Conservation (phyloP, 1,140 invertebrate species). For the Tetragnatha versicolor region DNA sequence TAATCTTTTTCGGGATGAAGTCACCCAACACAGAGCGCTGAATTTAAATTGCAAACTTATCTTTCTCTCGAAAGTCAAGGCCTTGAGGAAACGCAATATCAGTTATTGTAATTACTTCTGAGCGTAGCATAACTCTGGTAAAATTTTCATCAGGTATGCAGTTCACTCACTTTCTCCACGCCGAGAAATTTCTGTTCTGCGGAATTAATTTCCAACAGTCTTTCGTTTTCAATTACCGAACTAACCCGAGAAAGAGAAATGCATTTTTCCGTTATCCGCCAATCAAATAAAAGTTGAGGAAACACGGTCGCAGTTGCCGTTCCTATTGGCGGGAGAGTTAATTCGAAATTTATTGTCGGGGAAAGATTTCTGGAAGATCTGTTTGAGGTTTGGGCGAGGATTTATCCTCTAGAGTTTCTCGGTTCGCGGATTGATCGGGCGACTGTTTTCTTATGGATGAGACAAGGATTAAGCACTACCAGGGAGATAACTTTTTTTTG, state of each 20-base stretch:
- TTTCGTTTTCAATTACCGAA: constrained; percentile 30
- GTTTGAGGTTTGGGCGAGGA: no score
- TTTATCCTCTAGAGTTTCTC: no score
- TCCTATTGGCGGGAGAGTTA: neutral
- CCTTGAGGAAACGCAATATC: constrained; percentile 12
- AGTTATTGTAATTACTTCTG: constrained; percentile 34
- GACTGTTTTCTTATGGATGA: no score
- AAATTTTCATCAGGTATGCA: constrained; percentile 33
- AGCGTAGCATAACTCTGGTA: neutral
- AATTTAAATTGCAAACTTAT: constrained; percentile 36
- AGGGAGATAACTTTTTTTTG: no score
- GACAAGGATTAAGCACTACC: no score
- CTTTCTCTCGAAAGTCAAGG: neutral
- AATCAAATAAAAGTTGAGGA: neutral
- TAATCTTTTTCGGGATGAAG: neutral
- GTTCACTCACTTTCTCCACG: neutral
- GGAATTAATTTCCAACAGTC: constrained; percentile 30
- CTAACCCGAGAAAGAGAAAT: constrained; percentile 17
- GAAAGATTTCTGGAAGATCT: neutral
- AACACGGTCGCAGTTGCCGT: neutral
- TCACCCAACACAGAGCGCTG: constrained; percentile 20
- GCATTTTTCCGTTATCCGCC: neutral
- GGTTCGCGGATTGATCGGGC: no score
- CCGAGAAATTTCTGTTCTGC: neutral
- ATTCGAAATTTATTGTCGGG: constrained; percentile 1